Evolutionary conservation across 2,113 vertebrate species (phyloP), one percentile per base, ranked within the genome.

Genomic region (Motacilla tschutschensis): DNA sequence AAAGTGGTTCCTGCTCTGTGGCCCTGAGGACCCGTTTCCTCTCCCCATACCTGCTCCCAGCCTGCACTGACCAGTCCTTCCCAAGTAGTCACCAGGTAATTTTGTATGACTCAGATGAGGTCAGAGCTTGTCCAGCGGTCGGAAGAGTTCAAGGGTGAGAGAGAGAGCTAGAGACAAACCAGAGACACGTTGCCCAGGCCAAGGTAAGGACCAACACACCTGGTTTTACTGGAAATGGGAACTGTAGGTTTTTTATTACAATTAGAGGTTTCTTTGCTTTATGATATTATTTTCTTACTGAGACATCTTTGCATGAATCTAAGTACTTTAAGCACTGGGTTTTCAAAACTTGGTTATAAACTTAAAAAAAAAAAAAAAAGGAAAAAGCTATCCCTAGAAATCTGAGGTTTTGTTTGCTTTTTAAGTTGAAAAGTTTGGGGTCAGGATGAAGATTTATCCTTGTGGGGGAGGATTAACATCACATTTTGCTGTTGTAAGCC

Each of bases 161-260:
- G 33, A 22, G 33, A 63, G 71, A 64, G 17, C 13, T 36, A 17
- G 48, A 64, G 47, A 31, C 11, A 28, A 59, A 29, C 5, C 22
- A 17, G 33, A 78, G 50, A 25, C 5, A 2, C 0, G 0, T 14
- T 60, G 31, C 24, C 26, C 17, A 36, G 35, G 31, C 15, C 14
- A 11, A 9, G 41, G 31, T 66, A 9, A 60, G 74, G 63, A 50
- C 20, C 7, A n/a, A 18, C 9, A 18, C 12, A 22, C 5, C 15
- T 53, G 44, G 4, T 19, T 47, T 48, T 38, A 15, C 3, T 66
- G 50, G 36, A 50, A 55, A 46, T 25, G 28, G 41, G 17, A 62
- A 8, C 15, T 33, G 0, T 1, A 11, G 8, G 0, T 18, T 26
- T 26, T 43, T 18, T 7, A 11, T 18, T 50, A 22, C 4, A 38